Conservation (phyloP, 2,888 invertebrate genomes). For the Ethmia dodecea region DNA sequence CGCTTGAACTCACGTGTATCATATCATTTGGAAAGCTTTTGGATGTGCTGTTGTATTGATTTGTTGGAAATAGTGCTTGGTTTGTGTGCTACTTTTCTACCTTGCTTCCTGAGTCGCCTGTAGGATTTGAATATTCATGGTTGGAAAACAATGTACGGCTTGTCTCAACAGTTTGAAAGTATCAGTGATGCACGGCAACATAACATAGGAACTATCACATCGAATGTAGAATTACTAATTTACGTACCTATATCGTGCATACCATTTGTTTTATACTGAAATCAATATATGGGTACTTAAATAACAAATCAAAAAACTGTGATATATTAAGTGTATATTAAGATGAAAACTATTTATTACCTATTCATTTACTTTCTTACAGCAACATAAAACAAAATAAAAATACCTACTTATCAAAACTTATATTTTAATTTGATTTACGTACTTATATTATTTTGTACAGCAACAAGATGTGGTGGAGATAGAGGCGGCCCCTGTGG, state of each 20-base stretch:
- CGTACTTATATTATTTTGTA: slow-evolving; percentile 23
- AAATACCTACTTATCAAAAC: no score
- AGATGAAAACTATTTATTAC: no score
- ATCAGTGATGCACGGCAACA: slow-evolving; percentile 7
- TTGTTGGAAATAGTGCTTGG: slow-evolving; percentile 46
- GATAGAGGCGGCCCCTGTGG: slow-evolving; percentile 82
- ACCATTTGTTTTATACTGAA: no score
- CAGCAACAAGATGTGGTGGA: slow-evolving; percentile 82
- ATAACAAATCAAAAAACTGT: no score
- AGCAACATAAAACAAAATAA: no score
- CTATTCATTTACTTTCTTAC: no score
- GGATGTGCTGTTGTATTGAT: slow-evolving; percentile 67
- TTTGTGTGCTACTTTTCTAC: slow-evolving; percentile 39
- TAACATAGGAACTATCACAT: slow-evolving; percentile 5
- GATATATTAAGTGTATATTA: no score
- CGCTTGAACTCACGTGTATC: slow-evolving; percentile 56
- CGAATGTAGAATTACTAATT: slow-evolving; percentile 12
- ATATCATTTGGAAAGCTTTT: slow-evolving; percentile 60
- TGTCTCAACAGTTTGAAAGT: slow-evolving; percentile 1
- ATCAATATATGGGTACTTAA: no score
- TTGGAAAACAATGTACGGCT: slow-evolving; percentile 1
- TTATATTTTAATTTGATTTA: no score
- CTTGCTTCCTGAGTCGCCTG: slow-evolving; percentile 35
- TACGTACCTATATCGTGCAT: no score
- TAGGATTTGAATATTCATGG: slow-evolving; percentile 29